Base-by-base conservation (phyloP, 2,888 invertebrate species). In the Stenichneumon culpator region DNA sequence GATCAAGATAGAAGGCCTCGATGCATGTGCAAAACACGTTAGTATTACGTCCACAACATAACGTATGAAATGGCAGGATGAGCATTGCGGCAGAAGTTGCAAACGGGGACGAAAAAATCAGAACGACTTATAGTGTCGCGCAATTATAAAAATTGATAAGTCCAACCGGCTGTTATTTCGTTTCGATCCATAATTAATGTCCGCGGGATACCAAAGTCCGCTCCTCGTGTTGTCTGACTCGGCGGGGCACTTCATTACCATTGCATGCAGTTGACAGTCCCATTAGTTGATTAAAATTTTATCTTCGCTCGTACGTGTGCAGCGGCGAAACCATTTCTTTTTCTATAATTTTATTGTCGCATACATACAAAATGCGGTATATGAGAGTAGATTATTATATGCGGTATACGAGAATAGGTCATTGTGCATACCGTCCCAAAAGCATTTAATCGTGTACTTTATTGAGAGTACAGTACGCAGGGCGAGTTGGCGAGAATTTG, bases 271-370 rank as follows among this genome's bases (percentile, higher is more conserved):
- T 47, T 47, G 60, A 79, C 28, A 75, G 50, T 67, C 84, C 84
- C 79, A 85, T 85, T 82, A 82, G 79, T 65, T 74, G 84, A 85
- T 85, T 85, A 79, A 32, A 85, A 65, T 82, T 72, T 82, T 82
- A 85, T 85, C 84, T 57, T 82, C 39, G 16, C 32, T 16, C 60
- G 5, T 28, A 63, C 60, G 32, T 63, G 28, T 63, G 25, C 28
- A 69, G 16, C 28, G 65, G 44, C 16, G 22, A 47, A 28, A 57
- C 11, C 14, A 57, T 11, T 68, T 57, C 63, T 57, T 82, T 60
- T 79, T 52, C 22, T 74, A 57, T 47, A 60, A 54, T 79, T 50
- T 79, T 50, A 57, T 60, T n/a, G n/a, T 36, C n/a, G 28, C 16
- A 11, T 16, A 39, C 14, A 44, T 32, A 16, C 44, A n/a, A 44